Evolutionary conservation across 2,113 vertebrate genomes (phyloP), one percentile per base, ranked within the genome.

Genomic region (Chitala chitala): DNA sequence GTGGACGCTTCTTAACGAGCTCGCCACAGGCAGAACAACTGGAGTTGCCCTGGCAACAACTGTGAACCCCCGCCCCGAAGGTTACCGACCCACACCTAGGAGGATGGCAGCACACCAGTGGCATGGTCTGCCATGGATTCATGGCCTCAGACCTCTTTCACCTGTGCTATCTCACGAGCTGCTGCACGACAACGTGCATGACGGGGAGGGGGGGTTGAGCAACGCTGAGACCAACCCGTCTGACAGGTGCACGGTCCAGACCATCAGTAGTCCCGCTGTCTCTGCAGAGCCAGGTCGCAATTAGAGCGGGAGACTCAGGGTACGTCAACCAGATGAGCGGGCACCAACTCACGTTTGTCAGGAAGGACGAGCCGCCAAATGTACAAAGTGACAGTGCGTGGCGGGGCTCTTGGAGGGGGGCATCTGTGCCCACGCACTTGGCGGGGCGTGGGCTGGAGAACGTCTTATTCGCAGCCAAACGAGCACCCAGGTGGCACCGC

Each of bases 381-480:
- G n/a, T n/a, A n/a, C n/a, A 90, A 51, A 91, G 91, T 92, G 90
- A 91, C 91, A 92, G 91, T 87, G 90, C 90, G 89, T 71, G 90
- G 89, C 79, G 84, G 83, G 78, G 72, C 92, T 91, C 92, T 90
- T 20, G 7, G 22, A 55, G 6, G 22, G 22, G 22, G n/a, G 20
- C 48, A 51, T 10, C 12, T 51, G 12, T 51, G 48, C 46, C 46
- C 46, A 48, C 10, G 10, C 10, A 10, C 46, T 10, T 48, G 46
- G 17, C 36, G 36, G 15, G 46, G 46, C 5, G 46, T 33, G 2
- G 46, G 46, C 48, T 51, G 48, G n/a, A n/a, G n/a, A 51, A 51
- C 48, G n/a, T n/a, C n/a, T n/a, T n/a, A n/a, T n/a, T n/a, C 12
- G 48, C 48, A 51, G 48, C 12, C 48, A 51, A 51, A 2, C 48